Conservation (phyloP, 1,140 invertebrate genomes). For the Orussus abietinus region DNA sequence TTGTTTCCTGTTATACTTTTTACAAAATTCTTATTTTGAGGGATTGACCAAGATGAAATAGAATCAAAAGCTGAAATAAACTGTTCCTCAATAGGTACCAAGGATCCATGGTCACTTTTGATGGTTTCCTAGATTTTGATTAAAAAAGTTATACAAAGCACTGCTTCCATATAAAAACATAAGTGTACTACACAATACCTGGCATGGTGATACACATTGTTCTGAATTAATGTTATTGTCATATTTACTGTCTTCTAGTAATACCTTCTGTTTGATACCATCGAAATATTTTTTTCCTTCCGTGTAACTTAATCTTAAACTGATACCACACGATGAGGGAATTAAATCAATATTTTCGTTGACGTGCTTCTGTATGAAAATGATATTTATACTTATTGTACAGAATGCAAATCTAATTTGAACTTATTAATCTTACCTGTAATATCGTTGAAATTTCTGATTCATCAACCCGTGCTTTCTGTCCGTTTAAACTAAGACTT, state of each 20-base stretch:
- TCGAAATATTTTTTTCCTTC: neutral
- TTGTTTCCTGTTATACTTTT: neutral
- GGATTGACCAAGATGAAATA: neutral
- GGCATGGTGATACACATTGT: neutral
- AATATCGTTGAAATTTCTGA: neutral
- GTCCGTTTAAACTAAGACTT: neutral
- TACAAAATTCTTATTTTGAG: neutral
- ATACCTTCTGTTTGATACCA: neutral
- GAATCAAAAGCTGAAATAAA: neutral
- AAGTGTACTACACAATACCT: neutral
- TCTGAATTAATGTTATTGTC: neutral
- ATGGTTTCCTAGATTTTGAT: neutral
- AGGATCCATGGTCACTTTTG: neutral
- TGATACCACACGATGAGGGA: neutral
- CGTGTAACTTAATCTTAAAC: too few species aligned
- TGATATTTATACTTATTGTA: neutral
- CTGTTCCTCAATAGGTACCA: neutral
- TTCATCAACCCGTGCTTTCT: neutral
- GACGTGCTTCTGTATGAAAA: neutral
- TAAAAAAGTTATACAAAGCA: neutral
- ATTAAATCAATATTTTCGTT: neutral
- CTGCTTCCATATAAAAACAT: neutral
- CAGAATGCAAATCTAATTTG: neutral
- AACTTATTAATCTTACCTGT: neutral
- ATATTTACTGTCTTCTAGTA: neutral